Conservation (phyloP, 2,888 invertebrate genomes). For the Homarus gammarus region DNA sequence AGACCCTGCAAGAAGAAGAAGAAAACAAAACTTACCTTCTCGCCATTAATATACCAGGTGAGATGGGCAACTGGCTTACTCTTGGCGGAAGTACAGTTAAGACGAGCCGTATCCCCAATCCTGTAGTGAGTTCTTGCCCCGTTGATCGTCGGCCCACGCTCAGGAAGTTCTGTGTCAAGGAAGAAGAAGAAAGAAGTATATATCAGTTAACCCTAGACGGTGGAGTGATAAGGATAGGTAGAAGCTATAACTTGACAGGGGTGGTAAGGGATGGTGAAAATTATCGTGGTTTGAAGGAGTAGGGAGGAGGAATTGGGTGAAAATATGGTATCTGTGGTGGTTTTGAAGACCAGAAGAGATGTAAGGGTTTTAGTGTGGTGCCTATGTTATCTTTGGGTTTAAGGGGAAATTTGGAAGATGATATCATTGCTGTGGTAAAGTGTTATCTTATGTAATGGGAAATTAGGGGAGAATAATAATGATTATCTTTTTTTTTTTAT, state of each 20-base stretch:
- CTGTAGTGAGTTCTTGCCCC: constrained; percentile 70
- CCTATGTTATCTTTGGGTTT: too few relatives aligned
- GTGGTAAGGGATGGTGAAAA: too few relatives aligned
- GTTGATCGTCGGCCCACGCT: constrained; percentile 55
- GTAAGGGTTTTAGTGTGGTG: too few relatives aligned
- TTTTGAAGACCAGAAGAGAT: too few relatives aligned
- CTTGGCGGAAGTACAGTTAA: constrained; percentile 73
- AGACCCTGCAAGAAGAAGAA: too few relatives aligned
- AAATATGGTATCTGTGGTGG: too few relatives aligned
- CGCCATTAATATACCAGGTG: constrained; percentile 73
- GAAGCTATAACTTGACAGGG: too few relatives aligned
- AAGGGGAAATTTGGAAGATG: too few relatives aligned
- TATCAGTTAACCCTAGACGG: background rate
- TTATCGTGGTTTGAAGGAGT: too few relatives aligned
- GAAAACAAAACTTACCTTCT: constrained; percentile 51
- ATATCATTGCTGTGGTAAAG: background rate
- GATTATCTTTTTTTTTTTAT: background rate
- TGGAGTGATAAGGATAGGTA: too few relatives aligned
- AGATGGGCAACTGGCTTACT: constrained; percentile 72
- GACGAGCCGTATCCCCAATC: constrained; percentile 67
- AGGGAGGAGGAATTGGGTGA: too few relatives aligned
- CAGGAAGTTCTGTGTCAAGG: constrained; percentile 49
- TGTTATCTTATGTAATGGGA: background rate
- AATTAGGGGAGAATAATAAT: too few relatives aligned
- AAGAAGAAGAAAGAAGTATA: background rate